Conservation (phyloP, 2,113 vertebrate species). For the Penelope pileata region DNA sequence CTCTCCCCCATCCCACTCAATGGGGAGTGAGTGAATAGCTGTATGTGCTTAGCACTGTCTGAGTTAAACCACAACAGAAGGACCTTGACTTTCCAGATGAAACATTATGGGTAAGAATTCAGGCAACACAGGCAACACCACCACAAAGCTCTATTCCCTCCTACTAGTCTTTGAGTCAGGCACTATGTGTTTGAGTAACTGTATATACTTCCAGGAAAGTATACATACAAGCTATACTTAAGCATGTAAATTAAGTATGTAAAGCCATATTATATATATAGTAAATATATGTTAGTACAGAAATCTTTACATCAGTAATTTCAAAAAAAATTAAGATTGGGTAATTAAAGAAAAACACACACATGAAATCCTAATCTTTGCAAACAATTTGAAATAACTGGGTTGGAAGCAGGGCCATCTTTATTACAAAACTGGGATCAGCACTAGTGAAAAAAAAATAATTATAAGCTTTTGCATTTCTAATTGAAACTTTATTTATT, state of each 20-base stretch:
- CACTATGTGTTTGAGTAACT: neutral
- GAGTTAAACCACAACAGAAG: neutral
- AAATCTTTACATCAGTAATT: neutral
- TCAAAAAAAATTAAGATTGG: neutral
- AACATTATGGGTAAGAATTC: neutral
- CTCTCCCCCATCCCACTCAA: neutral
- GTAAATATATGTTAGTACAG: too few species aligned
- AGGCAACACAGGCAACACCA: neutral
- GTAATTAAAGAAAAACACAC: neutral
- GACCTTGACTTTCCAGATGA: neutral
- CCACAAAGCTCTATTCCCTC: neutral
- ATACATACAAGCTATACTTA: neutral
- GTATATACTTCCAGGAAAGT: neutral
- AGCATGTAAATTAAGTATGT: neutral
- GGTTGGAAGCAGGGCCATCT: neutral
- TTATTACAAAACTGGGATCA: neutral
- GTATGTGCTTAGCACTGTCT: neutral
- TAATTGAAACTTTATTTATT: neutral
- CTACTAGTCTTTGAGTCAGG: neutral
- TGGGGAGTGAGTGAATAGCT: neutral
- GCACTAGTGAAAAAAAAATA: neutral
- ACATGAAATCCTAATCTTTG: neutral
- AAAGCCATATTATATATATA: neutral
- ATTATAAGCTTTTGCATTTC: neutral
- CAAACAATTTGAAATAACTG: neutral